phyloP scores from a whole-genome alignment of 2,113 vertebrate species.

The Nothoprocta perdicaria region DNA sequence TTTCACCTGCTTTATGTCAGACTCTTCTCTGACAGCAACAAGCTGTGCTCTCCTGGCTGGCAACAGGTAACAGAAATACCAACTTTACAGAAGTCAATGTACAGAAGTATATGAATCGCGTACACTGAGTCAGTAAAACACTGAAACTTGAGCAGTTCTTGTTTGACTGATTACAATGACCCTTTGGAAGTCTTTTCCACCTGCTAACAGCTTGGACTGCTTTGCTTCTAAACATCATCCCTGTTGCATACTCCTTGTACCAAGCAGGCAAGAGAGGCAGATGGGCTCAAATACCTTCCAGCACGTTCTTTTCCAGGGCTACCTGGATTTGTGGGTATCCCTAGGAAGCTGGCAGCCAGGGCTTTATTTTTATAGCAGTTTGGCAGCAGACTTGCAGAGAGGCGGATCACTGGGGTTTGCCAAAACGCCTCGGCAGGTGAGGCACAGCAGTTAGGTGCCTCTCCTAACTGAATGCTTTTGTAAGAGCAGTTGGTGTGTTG shows the following conservation, averaged over 20 bases:
- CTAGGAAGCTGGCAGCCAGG: neutral
- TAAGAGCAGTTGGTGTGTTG: neutral
- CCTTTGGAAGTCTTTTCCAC: neutral
- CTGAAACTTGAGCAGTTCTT: conserved; percentile 20
- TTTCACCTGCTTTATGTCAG: neutral
- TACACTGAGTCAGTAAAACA: conserved; percentile 51
- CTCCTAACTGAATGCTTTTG: neutral
- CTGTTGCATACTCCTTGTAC: neutral
- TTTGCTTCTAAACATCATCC: conserved; percentile 19
- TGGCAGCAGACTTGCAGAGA: neutral
- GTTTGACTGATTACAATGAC: conserved; percentile 19
- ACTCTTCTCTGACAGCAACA: neutral
- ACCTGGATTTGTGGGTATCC: neutral
- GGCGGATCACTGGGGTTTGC: neutral
- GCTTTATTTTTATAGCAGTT: neutral
- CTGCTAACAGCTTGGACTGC: conserved; percentile 16
- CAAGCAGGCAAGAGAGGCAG: neutral
- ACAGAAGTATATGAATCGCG: conserved; percentile 34
- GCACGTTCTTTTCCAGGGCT: neutral
- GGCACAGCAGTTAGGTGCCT: neutral
- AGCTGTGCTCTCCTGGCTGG: neutral
- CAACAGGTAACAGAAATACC: neutral
- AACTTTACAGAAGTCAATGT: conserved; percentile 41
- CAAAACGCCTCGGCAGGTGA: neutral
- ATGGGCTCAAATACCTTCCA: neutral